A percentile compares a stretch with the other conserved stretches of the same genome.
Evolutionary conservation across 2,113 vertebrate genomes (phyloP).

Genomic region (Saiga tatarica): DNA sequence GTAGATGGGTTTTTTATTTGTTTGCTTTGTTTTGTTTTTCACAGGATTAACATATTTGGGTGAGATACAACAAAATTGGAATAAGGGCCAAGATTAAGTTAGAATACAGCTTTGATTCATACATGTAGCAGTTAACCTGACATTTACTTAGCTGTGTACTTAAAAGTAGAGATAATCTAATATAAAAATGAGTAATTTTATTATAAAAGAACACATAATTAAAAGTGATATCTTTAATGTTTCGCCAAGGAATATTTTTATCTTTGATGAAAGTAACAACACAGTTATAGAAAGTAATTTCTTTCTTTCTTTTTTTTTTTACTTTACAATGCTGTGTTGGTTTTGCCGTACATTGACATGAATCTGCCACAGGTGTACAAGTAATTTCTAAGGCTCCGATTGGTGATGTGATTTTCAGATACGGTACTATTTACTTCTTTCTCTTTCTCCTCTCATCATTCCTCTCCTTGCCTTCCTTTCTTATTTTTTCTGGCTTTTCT

Average conservation of each 20-base stretch:
- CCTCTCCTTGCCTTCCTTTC: background rate
- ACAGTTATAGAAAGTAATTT: background rate
- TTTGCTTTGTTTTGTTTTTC: background rate
- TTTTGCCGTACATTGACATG: too few relatives aligned
- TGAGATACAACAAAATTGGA: background rate
- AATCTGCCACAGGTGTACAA: too few relatives aligned
- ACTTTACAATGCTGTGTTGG: too few relatives aligned
- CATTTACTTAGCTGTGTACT: background rate
- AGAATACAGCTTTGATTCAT: background rate
- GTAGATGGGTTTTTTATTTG: background rate
- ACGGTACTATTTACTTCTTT: background rate
- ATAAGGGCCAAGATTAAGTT: background rate
- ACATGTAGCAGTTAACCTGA: background rate
- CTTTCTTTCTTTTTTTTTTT: background rate
- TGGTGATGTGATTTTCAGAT: background rate
- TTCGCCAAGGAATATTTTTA: background rate
- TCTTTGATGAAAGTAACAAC: background rate
- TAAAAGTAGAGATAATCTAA: background rate
- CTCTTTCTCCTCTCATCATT: background rate
- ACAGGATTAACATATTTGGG: background rate
- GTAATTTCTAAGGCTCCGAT: background rate
- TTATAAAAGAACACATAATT: background rate
- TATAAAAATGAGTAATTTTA: background rate
- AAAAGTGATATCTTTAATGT: background rate
- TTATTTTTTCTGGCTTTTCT: background rate